Percentiles rank a stretch among this genome's conserved stretches.
These are phyloP conservation scores for Dryocosmus kuriphilus DNA, from an alignment of 2,888 invertebrate genomes.

Conservation along the genomic window DNA sequence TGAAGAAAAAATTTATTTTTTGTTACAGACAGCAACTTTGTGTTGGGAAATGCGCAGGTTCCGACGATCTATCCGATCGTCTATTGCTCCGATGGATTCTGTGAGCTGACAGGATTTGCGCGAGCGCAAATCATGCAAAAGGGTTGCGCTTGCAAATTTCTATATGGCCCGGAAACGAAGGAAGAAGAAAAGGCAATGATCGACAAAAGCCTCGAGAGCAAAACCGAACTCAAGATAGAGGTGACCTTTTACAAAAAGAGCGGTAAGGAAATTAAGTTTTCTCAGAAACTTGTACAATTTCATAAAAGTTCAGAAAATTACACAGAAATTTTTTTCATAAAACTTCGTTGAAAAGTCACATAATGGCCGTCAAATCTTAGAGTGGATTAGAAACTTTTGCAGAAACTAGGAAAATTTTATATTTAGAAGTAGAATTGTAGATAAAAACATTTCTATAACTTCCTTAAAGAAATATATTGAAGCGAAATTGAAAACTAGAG, in stretches of 20 bases:
- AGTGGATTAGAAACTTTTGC: not conserved
- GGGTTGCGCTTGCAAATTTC: conserved; percentile 96
- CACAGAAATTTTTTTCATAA: not conserved
- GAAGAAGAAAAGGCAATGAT: conserved; percentile 94
- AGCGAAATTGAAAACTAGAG: not conserved
- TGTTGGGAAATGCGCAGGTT: conserved; percentile 96
- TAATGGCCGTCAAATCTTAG: not conserved
- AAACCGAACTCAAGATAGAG: conserved; percentile 95
- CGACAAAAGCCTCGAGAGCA: conserved; percentile 92
- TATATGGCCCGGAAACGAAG: conserved; percentile 93
- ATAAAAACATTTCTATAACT: too few relatives aligned
- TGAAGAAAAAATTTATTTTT: conserved; percentile 43
- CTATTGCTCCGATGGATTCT: conserved; percentile 97
- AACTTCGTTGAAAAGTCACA: not conserved
- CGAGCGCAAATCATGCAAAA: conserved; percentile 98
- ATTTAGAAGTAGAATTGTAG: too few relatives aligned
- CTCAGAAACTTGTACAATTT: not conserved
- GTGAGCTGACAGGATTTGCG: conserved; percentile 95
- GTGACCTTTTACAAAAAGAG: conserved; percentile 97
- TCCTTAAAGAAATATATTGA: too few relatives aligned
- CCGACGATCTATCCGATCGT: conserved; percentile 93
- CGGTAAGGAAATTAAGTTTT: conserved; percentile 81
- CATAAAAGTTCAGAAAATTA: not conserved
- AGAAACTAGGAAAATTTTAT: not conserved
- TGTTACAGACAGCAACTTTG: conserved; percentile 95